Percentiles rank a stretch among this genome's conserved stretches.
Evolutionary conservation across 2,888 invertebrate genomes (phyloP).

Genomic region (Magallana nippona): DNA sequence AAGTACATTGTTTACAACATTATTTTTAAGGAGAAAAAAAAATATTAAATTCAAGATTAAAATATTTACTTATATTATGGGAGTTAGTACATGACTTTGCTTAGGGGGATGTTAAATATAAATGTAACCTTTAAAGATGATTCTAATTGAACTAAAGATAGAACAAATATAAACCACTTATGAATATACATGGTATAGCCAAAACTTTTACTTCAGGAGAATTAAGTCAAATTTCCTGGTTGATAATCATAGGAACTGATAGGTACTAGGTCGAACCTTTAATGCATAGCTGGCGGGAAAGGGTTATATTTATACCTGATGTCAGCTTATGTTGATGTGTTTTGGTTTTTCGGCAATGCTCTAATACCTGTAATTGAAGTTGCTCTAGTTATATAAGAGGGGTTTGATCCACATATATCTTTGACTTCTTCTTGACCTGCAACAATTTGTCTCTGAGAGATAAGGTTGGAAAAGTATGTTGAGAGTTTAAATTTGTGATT

Average conservation of each 20-base stretch:
- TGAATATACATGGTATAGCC: not conserved
- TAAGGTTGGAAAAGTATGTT: not conserved
- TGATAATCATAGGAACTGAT: conserved; percentile 27
- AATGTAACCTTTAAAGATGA: not conserved
- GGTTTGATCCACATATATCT: conserved; percentile 2
- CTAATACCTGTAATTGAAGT: conserved; percentile 11
- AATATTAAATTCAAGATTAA: no score
- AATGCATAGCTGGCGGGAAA: not conserved
- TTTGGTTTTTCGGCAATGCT: conserved; percentile 18
- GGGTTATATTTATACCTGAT: conserved; percentile 15
- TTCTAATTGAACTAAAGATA: not conserved
- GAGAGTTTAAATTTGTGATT: not conserved
- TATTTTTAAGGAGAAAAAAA: no score
- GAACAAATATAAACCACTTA: not conserved
- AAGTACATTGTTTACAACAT: no score
- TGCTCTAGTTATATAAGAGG: not conserved
- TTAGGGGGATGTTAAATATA: not conserved
- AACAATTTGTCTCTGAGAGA: not conserved
- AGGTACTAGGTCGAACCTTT: not conserved
- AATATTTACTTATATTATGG: not conserved
- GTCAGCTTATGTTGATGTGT: conserved; percentile 20
- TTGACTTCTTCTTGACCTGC: not conserved
- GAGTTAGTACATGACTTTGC: not conserved
- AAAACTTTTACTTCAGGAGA: not conserved
- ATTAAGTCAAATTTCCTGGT: conserved; percentile 19